Evolutionary conservation across 2,113 vertebrate genomes (phyloP), one percentile per base, ranked within the genome.

Genomic region (Eudyptes chrysolophus): DNA sequence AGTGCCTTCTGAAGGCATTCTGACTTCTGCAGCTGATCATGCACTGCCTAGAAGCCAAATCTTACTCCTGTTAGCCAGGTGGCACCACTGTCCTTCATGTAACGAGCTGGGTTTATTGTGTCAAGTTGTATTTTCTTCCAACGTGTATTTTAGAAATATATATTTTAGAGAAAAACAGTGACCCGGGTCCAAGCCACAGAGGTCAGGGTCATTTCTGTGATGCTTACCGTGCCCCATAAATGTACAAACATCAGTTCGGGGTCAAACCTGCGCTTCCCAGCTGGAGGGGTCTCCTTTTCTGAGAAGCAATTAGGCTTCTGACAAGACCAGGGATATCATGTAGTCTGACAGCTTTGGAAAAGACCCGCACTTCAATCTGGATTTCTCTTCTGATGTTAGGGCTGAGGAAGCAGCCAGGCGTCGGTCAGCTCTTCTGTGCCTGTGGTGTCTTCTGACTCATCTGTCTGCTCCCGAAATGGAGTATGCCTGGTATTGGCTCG

Each of bases 401-500:
- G 11, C 42, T 2, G 3, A 81, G n/a, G 60, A 91, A 79, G 34
- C 34, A 77, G 30, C 38, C 75, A 71, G 46, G 95, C 13, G 1
- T 98, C 90, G 96, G 96, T 76, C 34, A 96, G 66, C 25, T 84
- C 52, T 49, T 91, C 98, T 94, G 98, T 75, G 3, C 98, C 98
- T 2, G 84, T 98, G 49, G 46, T 58, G 80, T 97, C 20, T 98
- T 98, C 95, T 97, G 97, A 19, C 91, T 97, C 14, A 83, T 98
- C 57, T 0, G 21, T 98, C 95, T 60, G 97, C 97, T 69, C 96
- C 98, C 16, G 94, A 98, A 64, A 99, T 99, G 46, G 94, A 98
- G 44, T 99, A 98, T 60, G 10, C 95, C 60, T 99, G 99, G 99
- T 99, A 98, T 84, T 99, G 99, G 99, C 96, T 97, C 6, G 97